Conservation (phyloP, 2,113 vertebrate genomes). For the Narcine bancroftii region DNA sequence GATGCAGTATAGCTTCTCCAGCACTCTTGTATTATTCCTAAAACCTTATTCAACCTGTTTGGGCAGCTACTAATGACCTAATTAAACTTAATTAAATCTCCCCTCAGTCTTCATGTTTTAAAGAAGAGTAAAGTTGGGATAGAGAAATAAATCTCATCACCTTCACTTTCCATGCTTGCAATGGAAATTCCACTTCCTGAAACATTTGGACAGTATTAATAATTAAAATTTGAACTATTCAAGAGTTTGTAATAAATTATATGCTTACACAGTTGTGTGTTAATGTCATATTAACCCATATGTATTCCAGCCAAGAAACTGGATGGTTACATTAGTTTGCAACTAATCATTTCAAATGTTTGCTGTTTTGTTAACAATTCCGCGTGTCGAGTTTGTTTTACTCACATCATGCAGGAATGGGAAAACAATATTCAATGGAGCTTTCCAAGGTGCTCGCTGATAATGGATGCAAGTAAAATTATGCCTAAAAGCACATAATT, state of each 20-base stretch:
- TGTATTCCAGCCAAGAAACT: background rate
- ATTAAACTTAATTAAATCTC: too few relatives aligned
- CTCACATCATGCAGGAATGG: background rate
- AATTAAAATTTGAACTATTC: background rate
- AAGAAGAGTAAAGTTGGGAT: too few relatives aligned
- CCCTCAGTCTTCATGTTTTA: too few relatives aligned
- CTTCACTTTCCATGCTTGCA: background rate
- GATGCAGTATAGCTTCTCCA: too few relatives aligned
- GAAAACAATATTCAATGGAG: background rate
- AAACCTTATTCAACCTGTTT: too few relatives aligned
- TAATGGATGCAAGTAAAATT: background rate
- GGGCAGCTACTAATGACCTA: too few relatives aligned
- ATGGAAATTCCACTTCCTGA: background rate
- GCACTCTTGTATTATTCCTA: too few relatives aligned
- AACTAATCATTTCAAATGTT: background rate
- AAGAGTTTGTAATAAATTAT: background rate
- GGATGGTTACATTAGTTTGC: background rate
- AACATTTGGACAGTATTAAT: background rate
- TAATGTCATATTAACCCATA: background rate
- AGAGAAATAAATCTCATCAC: background rate
- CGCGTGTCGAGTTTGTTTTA: background rate
- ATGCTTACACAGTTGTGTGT: background rate
- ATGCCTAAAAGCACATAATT: background rate
- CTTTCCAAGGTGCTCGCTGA: background rate
- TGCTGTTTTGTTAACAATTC: background rate